Evolutionary conservation across 2,888 invertebrate genomes (phyloP).

Genomic region (Achlya flavicornis): DNA sequence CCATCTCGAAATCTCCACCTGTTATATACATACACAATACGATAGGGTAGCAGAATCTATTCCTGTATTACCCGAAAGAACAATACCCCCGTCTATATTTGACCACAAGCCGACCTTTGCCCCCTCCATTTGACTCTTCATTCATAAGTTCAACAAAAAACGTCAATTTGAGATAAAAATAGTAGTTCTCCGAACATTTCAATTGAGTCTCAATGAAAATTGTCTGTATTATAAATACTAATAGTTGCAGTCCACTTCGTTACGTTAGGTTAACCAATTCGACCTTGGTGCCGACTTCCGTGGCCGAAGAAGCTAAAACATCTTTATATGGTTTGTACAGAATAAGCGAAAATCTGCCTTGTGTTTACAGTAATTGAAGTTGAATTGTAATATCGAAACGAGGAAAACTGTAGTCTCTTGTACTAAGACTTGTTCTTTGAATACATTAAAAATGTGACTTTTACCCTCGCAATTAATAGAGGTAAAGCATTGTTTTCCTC

Average conservation of each 20-base stretch:
- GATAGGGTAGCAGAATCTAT: no score
- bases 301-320: neutral
- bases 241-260: neutral
- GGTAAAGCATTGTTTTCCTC: no score
- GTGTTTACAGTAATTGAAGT: neutral
- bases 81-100: neutral
- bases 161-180: neutral
- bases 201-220: conserved; percentile 3
- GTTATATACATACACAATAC: no score
- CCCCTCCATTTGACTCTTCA: neutral
- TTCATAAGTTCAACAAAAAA: neutral
- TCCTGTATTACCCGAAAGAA: neutral
- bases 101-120: neutral
- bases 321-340: neutral
- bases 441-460: no score
- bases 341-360: neutral
- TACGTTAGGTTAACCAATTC: neutral
- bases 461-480: no score
- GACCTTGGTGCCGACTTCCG: neutral
- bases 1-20: no score
- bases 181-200: neutral
- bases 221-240: neutral
- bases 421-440: no score
- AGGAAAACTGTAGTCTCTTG: no score
- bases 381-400: no score